Conservation (phyloP, 1,140 invertebrate genomes). For the Drosophila sucinea region DNA sequence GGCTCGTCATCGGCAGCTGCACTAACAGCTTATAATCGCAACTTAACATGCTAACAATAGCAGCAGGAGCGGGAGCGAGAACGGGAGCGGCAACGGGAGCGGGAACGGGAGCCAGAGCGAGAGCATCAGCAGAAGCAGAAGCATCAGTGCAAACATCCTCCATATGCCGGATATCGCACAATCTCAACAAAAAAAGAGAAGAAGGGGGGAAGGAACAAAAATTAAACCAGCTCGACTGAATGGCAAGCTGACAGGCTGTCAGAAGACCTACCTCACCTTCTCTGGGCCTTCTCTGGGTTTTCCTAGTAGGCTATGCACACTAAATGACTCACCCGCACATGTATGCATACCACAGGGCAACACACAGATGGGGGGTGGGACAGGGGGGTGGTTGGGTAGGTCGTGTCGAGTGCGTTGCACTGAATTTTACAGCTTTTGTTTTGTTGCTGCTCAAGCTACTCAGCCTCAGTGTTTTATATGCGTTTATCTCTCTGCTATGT, state of each 20-base stretch:
- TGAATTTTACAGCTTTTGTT: conserved; percentile 80
- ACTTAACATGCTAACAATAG: conserved; percentile 73
- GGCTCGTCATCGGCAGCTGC: conserved; percentile 54
- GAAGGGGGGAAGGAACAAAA: neutral
- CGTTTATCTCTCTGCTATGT: conserved; percentile 65
- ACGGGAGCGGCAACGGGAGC: conserved; percentile 17
- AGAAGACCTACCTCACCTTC: conserved; percentile 32
- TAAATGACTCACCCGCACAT: conserved; percentile 64
- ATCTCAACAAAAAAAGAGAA: conserved; percentile 46
- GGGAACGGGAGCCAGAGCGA: conserved; percentile 25
- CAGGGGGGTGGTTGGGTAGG: neutral
- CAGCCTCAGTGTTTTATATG: conserved; percentile 71
- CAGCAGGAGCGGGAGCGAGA: conserved; percentile 11
- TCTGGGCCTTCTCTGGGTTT: conserved; percentile 19
- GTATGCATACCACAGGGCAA: conserved; percentile 13
- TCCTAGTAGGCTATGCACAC: conserved; percentile 55
- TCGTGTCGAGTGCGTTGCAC: conserved; percentile 77
- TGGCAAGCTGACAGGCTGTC: conserved; percentile 25
- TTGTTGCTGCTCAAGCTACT: conserved; percentile 60
- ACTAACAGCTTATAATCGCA: conserved; percentile 81
- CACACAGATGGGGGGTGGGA: neutral
- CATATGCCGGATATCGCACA: conserved; percentile 74
- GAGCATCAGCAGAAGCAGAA: conserved; percentile 64
- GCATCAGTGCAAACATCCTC: conserved; percentile 76
- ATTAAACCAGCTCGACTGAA: conserved; percentile 39